Conservation (phyloP, 2,797 vertebrate species). For the Scyliorhinus canicula region DNA sequence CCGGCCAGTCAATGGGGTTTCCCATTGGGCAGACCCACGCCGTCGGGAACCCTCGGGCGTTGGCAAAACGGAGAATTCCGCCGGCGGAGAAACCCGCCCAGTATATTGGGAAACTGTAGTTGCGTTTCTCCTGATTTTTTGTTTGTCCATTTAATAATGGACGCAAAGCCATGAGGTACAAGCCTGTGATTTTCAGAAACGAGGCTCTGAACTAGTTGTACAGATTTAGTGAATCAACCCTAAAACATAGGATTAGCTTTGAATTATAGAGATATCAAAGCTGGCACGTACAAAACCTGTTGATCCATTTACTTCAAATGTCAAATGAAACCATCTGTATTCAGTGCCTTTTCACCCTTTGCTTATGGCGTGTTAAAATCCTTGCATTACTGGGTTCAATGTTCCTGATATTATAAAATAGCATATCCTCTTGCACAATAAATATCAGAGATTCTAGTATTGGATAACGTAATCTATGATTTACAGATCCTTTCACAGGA, state of each 20-base stretch:
- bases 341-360: neutral
- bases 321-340: neutral
- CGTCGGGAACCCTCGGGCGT: too few species aligned
- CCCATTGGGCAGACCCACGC: too few species aligned
- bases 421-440: neutral
- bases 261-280: neutral
- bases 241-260: neutral
- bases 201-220: neutral
- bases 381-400: neutral
- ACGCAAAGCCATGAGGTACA: neutral
- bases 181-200: neutral
- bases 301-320: neutral
- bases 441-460: neutral
- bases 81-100: too few species aligned
- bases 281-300: neutral
- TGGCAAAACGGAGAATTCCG: too few species aligned
- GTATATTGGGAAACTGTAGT: neutral
- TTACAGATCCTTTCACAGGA: neutral
- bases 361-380: neutral
- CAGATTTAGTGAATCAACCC: neutral
- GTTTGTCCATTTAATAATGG: neutral
- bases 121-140: neutral
- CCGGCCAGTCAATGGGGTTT: too few species aligned
- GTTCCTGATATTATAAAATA: neutral
- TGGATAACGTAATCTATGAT: neutral